Base-by-base conservation (phyloP, 2,888 invertebrate genomes). In the Drosophila cognata region DNA sequence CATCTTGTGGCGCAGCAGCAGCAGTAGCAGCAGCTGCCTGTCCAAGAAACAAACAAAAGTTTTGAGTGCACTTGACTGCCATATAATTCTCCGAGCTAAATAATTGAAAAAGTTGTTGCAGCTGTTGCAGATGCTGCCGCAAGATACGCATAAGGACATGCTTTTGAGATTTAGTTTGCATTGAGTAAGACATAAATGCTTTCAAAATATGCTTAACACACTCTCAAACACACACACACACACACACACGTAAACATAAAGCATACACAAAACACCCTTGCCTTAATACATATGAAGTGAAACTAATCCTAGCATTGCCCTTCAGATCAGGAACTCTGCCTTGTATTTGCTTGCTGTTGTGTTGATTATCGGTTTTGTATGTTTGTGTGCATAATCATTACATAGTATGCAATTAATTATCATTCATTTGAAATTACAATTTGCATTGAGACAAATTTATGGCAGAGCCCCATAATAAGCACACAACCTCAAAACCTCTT, bases 351-450 rank as follows among this genome's bases (percentile, higher is more conserved):
- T 71, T 88, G 73, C 76, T 84, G 71, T 84, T 86, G 59, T 79
- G 72, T 84, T 84, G 82, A 84, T 84, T 84, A 87, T 84, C 77
- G 84, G 81, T 72, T 88, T 51, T 51, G 10, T 50, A 28, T 55
- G 3, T 50, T 55, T 57, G 51, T 65, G 21, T 60, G 25, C 65
- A 55, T 66, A 68, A 68, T 73, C 70, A 78, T 81, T 77, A 53
- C 51, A 73, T 70, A 71, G 77, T 77, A 84, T 77, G 84, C 77
- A 90, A 89, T 90, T 90, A 90, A 88, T 90, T 88, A 88, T 77
- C 87, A 84, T 80, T 82, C 87, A 77, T 82, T 80, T 80, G 72
- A 86, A 84, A 90, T 84, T 84, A 80, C 79, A 79, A 79, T 73
- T 80, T 77, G 63, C 64, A 75, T 74, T 61, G 64, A 61, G 10